Conservation (phyloP, 30 jellyfish, hydroid and myxozoan species). For the Chironex yamaguchii region DNA sequence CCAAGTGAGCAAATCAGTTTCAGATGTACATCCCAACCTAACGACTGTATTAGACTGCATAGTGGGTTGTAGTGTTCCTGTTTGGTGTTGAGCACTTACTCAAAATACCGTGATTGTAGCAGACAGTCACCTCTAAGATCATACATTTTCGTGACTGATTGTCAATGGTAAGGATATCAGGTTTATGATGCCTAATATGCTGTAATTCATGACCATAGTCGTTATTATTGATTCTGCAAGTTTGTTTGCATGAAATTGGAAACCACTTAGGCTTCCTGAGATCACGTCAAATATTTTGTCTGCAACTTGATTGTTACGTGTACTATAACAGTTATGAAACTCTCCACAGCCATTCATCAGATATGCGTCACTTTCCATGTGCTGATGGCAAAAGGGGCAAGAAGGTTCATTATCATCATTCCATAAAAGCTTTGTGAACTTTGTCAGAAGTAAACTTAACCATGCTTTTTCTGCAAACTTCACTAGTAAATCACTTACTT, state of each 20-base stretch:
- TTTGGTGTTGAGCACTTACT: too few relatives aligned
- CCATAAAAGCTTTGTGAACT: too few relatives aligned
- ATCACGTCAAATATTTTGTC: background rate
- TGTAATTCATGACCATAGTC: constrained; percentile 9
- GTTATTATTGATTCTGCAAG: constrained; percentile 12
- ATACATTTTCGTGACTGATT: constrained; percentile 29
- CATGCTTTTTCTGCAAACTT: too few relatives aligned
- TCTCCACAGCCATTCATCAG: constrained; percentile 25
- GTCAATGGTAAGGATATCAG: constrained; percentile 10
- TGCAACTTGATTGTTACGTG: constrained; percentile 5
- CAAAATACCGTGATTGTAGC: too few relatives aligned
- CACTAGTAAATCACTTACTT: too few relatives aligned
- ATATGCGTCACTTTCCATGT: constrained; percentile 28
- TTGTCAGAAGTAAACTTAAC: too few relatives aligned
- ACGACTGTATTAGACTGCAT: too few relatives aligned
- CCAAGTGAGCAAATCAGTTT: too few relatives aligned
- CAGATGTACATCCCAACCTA: too few relatives aligned
- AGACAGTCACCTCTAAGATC: too few relatives aligned
- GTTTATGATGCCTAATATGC: constrained; percentile 8
- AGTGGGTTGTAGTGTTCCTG: too few relatives aligned
- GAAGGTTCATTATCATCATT: background rate
- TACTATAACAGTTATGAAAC: constrained; percentile 1
- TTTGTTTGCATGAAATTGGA: constrained; percentile 13
- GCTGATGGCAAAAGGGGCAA: constrained; percentile 45
- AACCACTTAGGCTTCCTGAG: constrained; percentile 4